Conservation (phyloP, 2,888 invertebrate genomes). For the Clunio marinus region DNA sequence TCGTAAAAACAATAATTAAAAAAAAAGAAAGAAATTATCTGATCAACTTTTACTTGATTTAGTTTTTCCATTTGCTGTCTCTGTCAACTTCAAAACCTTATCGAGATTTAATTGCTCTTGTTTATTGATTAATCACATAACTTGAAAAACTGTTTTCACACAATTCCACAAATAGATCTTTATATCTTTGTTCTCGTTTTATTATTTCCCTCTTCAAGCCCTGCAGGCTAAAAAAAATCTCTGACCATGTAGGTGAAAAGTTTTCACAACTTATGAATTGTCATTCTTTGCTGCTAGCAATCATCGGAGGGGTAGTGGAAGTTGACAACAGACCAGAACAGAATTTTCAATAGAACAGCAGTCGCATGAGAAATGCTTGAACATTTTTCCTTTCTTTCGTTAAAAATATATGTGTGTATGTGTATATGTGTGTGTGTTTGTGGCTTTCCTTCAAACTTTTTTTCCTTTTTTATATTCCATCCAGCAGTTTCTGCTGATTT, state of each 20-base stretch:
- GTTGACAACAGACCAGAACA: neutral
- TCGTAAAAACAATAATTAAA: no score
- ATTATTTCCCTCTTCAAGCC: no score
- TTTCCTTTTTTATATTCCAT: slow-evolving; percentile 17
- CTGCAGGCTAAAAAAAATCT: no score
- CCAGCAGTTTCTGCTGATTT: slow-evolving; percentile 20
- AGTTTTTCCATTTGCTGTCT: neutral
- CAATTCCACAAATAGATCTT: neutral
- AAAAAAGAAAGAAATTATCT: no score
- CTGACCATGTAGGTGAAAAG: neutral
- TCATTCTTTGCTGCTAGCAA: neutral
- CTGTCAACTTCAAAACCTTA: neutral
- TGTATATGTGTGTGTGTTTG: slow-evolving; percentile 12
- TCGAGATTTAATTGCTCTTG: slow-evolving; percentile 19
- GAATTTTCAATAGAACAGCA: slow-evolving; percentile 17
- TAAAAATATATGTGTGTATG: neutral
- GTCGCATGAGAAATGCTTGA: neutral
- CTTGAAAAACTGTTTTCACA: neutral
- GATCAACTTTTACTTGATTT: no score
- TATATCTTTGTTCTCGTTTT: neutral
- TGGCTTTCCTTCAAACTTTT: slow-evolving; percentile 28
- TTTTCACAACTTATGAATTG: neutral
- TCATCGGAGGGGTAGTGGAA: neutral
- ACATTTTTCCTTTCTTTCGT: neutral
- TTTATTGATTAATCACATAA: slow-evolving; percentile 37